Conservation (phyloP, 2,797 vertebrate species). For the Falco columbarius region DNA sequence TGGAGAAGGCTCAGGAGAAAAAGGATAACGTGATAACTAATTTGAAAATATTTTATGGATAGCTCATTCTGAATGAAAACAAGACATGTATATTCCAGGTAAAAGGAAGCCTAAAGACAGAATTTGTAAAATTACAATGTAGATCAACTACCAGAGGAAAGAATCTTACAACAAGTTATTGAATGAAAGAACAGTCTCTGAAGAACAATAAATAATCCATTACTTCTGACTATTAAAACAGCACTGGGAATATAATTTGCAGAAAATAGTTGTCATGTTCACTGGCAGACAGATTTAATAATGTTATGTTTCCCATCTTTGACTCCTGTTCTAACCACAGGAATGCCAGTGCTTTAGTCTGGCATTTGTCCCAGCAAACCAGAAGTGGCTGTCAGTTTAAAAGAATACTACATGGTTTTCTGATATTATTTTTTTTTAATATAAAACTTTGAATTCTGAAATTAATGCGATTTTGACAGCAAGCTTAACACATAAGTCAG, state of each 20-base stretch:
- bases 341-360: not conserved
- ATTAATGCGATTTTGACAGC: not conserved
- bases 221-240: not conserved
- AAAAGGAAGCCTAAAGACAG: not conserved
- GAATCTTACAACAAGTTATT: not conserved
- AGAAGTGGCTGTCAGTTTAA: not conserved
- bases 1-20: not conserved
- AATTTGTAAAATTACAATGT: not conserved
- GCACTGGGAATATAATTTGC: not conserved
- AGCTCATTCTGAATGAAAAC: not conserved
- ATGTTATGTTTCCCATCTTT: not conserved
- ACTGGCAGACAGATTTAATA: not conserved
- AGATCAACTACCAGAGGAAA: not conserved
- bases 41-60: not conserved
- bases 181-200: not conserved
- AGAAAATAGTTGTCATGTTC: not conserved
- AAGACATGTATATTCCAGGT: not conserved
- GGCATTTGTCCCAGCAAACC: not conserved
- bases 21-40: not conserved
- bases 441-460: not conserved
- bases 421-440: not conserved
- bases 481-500: not conserved
- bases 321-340: not conserved
- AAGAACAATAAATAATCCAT: not conserved
- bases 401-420: not conserved